Percentiles rank a stretch among this genome's conserved stretches.
These are phyloP conservation scores for Montipora cactus DNA, from an alignment of 64 coral and sea anemone species.

Conservation along the genomic window DNA sequence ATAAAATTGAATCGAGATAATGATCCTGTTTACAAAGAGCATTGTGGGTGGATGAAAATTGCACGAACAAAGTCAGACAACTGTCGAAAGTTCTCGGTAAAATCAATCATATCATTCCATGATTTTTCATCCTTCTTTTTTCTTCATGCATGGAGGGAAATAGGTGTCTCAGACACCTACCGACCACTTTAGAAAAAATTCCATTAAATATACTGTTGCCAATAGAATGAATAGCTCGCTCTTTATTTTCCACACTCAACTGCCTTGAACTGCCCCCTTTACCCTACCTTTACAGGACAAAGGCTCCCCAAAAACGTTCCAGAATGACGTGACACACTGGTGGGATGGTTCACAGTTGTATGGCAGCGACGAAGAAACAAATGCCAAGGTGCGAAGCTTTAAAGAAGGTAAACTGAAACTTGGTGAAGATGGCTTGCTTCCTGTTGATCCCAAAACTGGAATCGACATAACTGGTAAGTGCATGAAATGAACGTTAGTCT, in stretches of 20 bases:
- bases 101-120: too few species aligned
- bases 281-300: slow-evolving; percentile 16
- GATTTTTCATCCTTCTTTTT: too few species aligned
- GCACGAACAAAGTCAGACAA: slow-evolving; percentile 58
- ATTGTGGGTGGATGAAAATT: slow-evolving; percentile 44
- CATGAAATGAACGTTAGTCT: too few species aligned
- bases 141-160: too few species aligned
- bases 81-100: slow-evolving; percentile 41
- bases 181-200: too few species aligned
- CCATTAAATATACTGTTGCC: too few species aligned
- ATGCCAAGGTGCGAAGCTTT: slow-evolving; percentile 65
- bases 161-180: too few species aligned
- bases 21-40: slow-evolving; percentile 6
- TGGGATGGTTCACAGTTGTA: slow-evolving; percentile 93
- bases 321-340: slow-evolving; percentile 95
- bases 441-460: slow-evolving; percentile 61
- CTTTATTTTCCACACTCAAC: background rate
- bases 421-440: slow-evolving; percentile 60
- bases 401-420: slow-evolving; percentile 78
- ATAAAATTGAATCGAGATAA: slow-evolving; percentile 11
- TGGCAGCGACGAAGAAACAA: slow-evolving; percentile 69
- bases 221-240: background rate
- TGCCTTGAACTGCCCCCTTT: background rate
- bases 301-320: slow-evolving; percentile 55
- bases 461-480: slow-evolving; percentile 87